These are phyloP conservation scores for Cariama cristata DNA, from an alignment of 2,113 vertebrate genomes.

Conservation along the genomic window DNA sequence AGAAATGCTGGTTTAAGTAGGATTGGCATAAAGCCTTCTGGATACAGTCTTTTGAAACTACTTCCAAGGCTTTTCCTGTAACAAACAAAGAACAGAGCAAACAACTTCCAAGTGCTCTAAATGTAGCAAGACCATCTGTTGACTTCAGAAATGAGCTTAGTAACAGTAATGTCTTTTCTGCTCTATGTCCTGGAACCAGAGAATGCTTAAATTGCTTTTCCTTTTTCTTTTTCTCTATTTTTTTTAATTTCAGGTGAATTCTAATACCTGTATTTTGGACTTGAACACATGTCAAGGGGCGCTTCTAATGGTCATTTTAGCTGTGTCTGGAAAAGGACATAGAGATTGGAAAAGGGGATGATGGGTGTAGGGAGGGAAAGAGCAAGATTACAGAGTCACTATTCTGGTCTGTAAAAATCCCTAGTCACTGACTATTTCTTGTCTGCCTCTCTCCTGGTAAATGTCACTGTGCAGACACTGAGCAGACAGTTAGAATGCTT, in stretches of 20 bases:
- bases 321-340: background rate
- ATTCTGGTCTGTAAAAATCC: constrained; percentile 27
- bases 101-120: constrained; percentile 1
- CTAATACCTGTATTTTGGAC: background rate
- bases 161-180: background rate
- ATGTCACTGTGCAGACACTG: constrained; percentile 19
- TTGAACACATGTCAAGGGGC: background rate
- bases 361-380: background rate
- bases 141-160: constrained; percentile 12
- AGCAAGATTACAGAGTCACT: constrained; percentile 6
- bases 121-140: constrained; percentile 4
- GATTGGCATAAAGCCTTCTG: background rate
- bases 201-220: background rate
- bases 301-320: background rate
- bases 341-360: background rate
- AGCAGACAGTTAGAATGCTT: constrained; percentile 14
- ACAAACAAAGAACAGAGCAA: background rate
- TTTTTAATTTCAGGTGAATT: background rate
- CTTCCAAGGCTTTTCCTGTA: background rate
- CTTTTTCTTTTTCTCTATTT: background rate
- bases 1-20: background rate
- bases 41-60: background rate
- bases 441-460: background rate
- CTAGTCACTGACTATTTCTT: constrained; percentile 10
- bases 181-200: background rate